These are phyloP conservation scores for Chaetops frenatus DNA, from an alignment of 2,113 vertebrate species.

Conservation along the genomic window DNA sequence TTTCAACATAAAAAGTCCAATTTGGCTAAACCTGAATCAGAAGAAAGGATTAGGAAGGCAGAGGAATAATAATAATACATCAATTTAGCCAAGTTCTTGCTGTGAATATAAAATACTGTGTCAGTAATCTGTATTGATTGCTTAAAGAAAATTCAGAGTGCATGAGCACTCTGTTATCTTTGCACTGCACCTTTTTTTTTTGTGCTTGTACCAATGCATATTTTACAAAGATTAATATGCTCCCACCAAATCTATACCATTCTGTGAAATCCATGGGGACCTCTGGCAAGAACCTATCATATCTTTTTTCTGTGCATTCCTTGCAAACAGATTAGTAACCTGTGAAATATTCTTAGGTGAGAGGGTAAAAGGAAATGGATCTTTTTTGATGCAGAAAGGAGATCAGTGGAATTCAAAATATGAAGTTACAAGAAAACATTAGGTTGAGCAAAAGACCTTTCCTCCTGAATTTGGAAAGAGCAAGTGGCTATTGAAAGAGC, in stretches of 20 bases:
- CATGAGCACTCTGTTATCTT: constrained; percentile 7
- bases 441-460: neutral
- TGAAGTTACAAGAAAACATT: neutral
- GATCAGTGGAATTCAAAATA: neutral
- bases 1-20: neutral
- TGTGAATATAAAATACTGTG: neutral
- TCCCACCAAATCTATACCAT: neutral
- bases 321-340: neutral
- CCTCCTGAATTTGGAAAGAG: neutral
- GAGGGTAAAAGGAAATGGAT: neutral
- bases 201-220: neutral
- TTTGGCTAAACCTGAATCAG: neutral
- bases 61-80: constrained; percentile 23
- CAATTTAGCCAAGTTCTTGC: neutral
- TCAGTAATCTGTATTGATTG: constrained; percentile 21
- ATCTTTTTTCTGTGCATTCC: neutral
- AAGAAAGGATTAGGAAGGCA: constrained; percentile 20
- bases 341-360: neutral
- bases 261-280: neutral
- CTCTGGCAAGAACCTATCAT: neutral
- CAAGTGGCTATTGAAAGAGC: neutral
- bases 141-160: constrained; percentile 7
- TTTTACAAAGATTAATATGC: constrained; percentile 35
- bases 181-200: constrained; percentile 14
- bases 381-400: neutral